phyloP scores from a whole-genome alignment of 1,140 invertebrate genomes.

The Euura saliciscinereae region DNA sequence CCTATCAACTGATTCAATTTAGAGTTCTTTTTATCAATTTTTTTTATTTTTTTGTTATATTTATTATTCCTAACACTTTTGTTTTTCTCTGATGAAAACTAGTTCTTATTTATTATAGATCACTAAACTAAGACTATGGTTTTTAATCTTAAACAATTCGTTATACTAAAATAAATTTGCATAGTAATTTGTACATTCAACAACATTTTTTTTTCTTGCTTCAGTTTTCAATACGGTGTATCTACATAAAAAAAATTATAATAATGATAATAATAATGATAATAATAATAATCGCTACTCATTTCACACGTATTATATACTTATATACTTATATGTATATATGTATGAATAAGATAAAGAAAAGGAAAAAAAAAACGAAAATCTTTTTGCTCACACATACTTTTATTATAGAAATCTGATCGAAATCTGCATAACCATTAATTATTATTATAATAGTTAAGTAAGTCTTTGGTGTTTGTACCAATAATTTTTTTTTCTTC shows the following conservation, averaged over 20 bases:
- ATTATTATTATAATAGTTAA: constrained; percentile 37
- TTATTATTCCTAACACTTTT: neutral
- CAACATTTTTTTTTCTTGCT: constrained; percentile 24
- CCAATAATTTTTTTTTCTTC: constrained; percentile 23
- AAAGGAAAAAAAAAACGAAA: neutral
- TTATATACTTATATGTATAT: neutral
- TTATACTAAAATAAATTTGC: constrained; percentile 44
- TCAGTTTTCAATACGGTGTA: neutral
- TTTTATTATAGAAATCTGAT: neutral
- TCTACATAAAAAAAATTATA: too few relatives aligned
- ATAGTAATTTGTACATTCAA: constrained; percentile 41
- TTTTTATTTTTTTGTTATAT: neutral
- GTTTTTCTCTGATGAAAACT: neutral
- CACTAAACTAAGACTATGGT: neutral
- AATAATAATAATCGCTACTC: neutral
- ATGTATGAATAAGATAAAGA: neutral
- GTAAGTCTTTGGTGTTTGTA: constrained; percentile 50
- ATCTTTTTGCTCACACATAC: neutral
- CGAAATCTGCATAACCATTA: constrained; percentile 8
- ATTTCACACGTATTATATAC: neutral
- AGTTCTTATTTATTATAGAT: neutral
- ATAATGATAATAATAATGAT: neutral
- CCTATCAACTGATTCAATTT: neutral
- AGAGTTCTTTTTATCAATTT: neutral
- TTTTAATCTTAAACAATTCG: constrained; percentile 9